phyloP scores from a whole-genome alignment of 2,113 vertebrate genomes.

The Python bivittatus region DNA sequence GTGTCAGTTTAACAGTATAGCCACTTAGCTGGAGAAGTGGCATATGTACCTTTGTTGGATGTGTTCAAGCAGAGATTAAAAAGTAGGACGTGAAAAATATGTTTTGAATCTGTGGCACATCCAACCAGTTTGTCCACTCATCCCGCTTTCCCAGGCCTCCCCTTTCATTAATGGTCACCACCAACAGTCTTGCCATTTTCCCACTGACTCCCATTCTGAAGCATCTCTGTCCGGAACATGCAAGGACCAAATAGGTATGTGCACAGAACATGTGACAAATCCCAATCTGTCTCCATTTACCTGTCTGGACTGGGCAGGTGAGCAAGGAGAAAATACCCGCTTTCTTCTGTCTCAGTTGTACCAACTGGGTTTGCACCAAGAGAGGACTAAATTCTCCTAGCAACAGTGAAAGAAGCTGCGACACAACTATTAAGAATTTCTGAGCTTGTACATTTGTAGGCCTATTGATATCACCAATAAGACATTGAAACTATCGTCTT shows the following conservation, averaged over 20 bases:
- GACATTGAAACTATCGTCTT: background rate
- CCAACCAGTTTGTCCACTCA: background rate
- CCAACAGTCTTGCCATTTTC: background rate
- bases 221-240: background rate
- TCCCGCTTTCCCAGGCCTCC: background rate
- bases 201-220: background rate
- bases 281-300: background rate
- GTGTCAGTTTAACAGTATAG: background rate
- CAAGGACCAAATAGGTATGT: background rate
- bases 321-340: background rate
- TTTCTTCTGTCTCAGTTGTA: background rate
- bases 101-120: background rate
- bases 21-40: background rate
- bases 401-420: background rate
- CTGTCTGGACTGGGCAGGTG: background rate
- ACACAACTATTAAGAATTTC: background rate
- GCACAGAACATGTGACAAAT: background rate
- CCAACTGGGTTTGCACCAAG: background rate
- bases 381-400: background rate
- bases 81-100: background rate
- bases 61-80: background rate
- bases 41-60: background rate
- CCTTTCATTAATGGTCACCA: background rate
- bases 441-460: background rate
- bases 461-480: background rate